Evolutionary conservation across 2,888 invertebrate species (phyloP).

Genomic region (Trachelus stipa): DNA sequence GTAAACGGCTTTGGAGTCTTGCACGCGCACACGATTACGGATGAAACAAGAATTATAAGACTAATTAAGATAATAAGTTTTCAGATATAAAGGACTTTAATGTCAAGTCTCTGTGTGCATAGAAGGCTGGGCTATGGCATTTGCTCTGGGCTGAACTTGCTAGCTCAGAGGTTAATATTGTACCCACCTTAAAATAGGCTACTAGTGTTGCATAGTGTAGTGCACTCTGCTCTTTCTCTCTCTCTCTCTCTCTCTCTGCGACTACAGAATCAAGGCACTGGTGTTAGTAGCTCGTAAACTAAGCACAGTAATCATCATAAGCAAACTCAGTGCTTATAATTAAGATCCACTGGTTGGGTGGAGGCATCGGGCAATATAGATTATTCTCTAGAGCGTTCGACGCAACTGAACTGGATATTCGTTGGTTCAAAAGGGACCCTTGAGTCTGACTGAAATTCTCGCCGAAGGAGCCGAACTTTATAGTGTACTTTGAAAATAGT

Average conservation of each 20-base stretch:
- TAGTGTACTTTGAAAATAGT: not conserved
- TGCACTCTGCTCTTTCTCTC: not conserved
- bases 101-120: constrained; percentile 16
- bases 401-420: not conserved
- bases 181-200: not conserved
- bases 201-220: not conserved
- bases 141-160: constrained; percentile 17
- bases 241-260: no score
- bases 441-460: not conserved
- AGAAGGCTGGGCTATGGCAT: constrained; percentile 13
- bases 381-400: not conserved
- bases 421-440: not conserved
- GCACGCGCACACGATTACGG: not conserved
- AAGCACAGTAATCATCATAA: constrained; percentile 32
- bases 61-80: constrained; percentile 29
- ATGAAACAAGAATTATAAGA: not conserved
- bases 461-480: not conserved
- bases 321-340: constrained; percentile 6
- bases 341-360: not conserved
- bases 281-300: constrained; percentile 27
- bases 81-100: constrained; percentile 17
- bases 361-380: not conserved
- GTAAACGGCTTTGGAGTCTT: not conserved
- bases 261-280: constrained; percentile 7
- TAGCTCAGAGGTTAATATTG: constrained; percentile 17